Evolutionary conservation across 2,797 vertebrate species (phyloP).

Genomic region (Hylomyscus alleni): DNA sequence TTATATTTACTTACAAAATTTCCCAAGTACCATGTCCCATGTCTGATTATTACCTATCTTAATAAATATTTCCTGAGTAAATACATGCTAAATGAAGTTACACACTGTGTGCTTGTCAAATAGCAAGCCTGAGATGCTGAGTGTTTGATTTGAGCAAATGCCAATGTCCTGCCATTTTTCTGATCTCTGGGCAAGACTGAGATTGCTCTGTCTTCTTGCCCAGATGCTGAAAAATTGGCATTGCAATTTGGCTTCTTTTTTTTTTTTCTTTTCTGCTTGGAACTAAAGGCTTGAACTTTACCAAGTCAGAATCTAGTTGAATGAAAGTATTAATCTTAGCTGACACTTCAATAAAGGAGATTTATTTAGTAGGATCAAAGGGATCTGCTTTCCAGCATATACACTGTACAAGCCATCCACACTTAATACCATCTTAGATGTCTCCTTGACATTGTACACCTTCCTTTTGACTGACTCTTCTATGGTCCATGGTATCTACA

Average conservation of each 20-base stretch:
- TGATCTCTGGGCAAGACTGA: neutral
- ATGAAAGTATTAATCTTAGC: neutral
- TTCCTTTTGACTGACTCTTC: neutral
- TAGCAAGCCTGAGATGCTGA: neutral
- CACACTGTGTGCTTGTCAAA: constrained; percentile 14
- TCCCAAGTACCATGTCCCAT: neutral
- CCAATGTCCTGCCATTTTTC: constrained; percentile 15
- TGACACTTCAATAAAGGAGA: neutral
- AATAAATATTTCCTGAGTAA: constrained; percentile 27
- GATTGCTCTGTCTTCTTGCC: constrained; percentile 9
- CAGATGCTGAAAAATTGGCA: neutral
- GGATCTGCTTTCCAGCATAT: neutral
- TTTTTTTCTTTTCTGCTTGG: neutral
- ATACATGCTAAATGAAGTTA: neutral
- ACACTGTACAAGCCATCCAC: neutral
- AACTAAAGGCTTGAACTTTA: constrained; percentile 48
- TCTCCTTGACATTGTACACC: neutral
- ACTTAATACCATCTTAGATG: too few species aligned
- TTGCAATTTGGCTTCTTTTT: neutral
- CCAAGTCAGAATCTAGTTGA: constrained; percentile 40
- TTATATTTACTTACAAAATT: neutral
- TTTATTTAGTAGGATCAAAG: neutral
- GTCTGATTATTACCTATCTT: neutral
- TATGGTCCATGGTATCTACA: neutral
- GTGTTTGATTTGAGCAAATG: constrained; percentile 49